Evolutionary conservation across 2,797 vertebrate genomes (phyloP), one percentile per base, ranked within the genome.

Genomic region (Lemur catta): DNA sequence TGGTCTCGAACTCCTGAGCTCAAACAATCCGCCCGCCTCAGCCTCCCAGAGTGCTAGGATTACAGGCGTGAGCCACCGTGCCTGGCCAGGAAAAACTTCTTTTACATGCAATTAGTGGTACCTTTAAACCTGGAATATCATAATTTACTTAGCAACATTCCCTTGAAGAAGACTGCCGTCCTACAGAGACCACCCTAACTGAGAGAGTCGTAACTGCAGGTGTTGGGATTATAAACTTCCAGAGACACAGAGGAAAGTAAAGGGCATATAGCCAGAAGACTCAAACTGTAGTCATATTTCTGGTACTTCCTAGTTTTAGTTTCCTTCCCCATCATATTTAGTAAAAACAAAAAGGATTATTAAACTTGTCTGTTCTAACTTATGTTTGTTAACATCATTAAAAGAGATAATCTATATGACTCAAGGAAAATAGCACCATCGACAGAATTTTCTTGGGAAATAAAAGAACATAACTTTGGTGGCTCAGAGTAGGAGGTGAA

Each of bases 241-340:
- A 50, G 24, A 12, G 59, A 76, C 28, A 26, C 26, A 81, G n/a
- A 33, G 38, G 43, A 69, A 84, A 85, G 10, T 12, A 41, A 12
- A 81, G 33, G 59, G 20, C 5, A 24, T 50, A 26, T 18, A 11
- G 35, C 72, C 63, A 78, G 93, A 78, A 87, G 71, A 59, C 24
- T 26, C 61, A 61, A 46, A 50, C 48, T 69, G 30, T 26, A 84
- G 46, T 55, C 41, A 20, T 87, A 59, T 65, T 87, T 76, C 43
- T 67, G 65, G 52, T 35, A 78, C 22, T 86, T 65, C 15, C n/a
- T 78, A 59, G 20, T 28, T 72, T 65, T 75, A 74, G 75, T 72
- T 93, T 92, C 17, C 35, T 76, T 22, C 80, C 71, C 13, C n/a
- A 55, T 48, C 65, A 89, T 61, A 87, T 61, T 95, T 86, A 94